Percentiles rank a stretch among this genome's conserved stretches.
Evolutionary conservation across 92 coral and sea anemone genomes (phyloP).

Genomic region (Epizoanthus illoricatus): DNA sequence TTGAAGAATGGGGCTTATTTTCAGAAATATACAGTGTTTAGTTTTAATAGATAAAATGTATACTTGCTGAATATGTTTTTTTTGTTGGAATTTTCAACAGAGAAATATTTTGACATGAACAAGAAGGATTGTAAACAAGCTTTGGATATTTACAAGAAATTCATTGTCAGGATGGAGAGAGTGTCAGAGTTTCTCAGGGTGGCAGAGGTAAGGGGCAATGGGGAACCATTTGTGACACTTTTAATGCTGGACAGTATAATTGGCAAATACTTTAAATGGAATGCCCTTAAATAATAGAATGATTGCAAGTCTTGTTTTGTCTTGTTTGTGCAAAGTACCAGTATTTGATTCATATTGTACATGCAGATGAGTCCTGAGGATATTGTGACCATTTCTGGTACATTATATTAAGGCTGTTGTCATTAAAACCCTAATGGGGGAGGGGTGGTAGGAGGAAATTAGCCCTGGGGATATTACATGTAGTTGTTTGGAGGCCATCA

Average conservation of each 20-base stretch:
- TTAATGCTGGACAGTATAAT: too few relatives aligned
- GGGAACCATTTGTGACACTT: neutral
- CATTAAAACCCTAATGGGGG: too few relatives aligned
- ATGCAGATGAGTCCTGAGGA: too few relatives aligned
- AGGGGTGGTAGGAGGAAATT: too few relatives aligned
- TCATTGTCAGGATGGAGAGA: slow-evolving; percentile 91
- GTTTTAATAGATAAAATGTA: too few relatives aligned
- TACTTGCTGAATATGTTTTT: neutral
- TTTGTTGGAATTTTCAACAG: slow-evolving; percentile 49
- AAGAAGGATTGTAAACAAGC: slow-evolving; percentile 92
- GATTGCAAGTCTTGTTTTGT: neutral
- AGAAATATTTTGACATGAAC: slow-evolving; percentile 97
- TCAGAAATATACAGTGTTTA: neutral
- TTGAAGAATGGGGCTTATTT: neutral
- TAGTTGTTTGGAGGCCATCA: too few relatives aligned
- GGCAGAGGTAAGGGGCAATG: slow-evolving; percentile 66
- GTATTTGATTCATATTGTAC: neutral
- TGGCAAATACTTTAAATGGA: too few relatives aligned
- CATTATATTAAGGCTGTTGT: too few relatives aligned
- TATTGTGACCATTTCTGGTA: too few relatives aligned
- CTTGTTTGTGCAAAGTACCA: neutral
- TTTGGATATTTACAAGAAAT: slow-evolving; percentile 87
- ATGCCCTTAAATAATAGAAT: too few relatives aligned
- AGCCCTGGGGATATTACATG: too few relatives aligned
- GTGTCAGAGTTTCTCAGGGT: slow-evolving; percentile 89